Evolutionary conservation across 2,113 vertebrate genomes (phyloP).

Genomic region (Oxyura jamaicensis): DNA sequence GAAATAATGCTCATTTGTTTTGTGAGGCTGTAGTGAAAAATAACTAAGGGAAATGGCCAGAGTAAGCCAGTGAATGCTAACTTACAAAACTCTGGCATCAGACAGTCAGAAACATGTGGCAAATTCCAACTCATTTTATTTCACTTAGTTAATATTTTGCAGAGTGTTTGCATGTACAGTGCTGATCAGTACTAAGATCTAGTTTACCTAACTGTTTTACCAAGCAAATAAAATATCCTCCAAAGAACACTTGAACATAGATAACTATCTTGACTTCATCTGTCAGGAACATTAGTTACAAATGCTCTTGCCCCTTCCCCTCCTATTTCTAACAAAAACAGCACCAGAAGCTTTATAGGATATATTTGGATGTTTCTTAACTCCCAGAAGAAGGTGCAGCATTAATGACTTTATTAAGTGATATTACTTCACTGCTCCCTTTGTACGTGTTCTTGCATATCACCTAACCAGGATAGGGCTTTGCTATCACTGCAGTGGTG

Average conservation of each 20-base stretch:
- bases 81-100: background rate
- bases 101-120: background rate
- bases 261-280: background rate
- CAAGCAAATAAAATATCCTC: background rate
- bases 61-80: background rate
- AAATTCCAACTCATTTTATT: background rate
- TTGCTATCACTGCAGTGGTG: background rate
- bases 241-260: background rate
- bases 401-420: background rate
- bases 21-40: background rate
- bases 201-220: background rate
- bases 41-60: background rate
- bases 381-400: background rate
- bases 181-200: slow-evolving; percentile 20
- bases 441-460: background rate
- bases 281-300: background rate
- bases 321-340: background rate
- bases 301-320: background rate
- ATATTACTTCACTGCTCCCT: background rate
- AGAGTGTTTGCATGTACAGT: background rate
- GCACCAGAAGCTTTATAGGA: background rate
- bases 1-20: background rate
- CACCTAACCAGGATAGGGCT: background rate
- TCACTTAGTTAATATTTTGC: slow-evolving; percentile 47
- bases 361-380: background rate